Percentiles rank a stretch among this genome's conserved stretches.
phyloP scores from a whole-genome alignment of 2,888 invertebrate species.

The Drosophila nr. medialis region DNA sequence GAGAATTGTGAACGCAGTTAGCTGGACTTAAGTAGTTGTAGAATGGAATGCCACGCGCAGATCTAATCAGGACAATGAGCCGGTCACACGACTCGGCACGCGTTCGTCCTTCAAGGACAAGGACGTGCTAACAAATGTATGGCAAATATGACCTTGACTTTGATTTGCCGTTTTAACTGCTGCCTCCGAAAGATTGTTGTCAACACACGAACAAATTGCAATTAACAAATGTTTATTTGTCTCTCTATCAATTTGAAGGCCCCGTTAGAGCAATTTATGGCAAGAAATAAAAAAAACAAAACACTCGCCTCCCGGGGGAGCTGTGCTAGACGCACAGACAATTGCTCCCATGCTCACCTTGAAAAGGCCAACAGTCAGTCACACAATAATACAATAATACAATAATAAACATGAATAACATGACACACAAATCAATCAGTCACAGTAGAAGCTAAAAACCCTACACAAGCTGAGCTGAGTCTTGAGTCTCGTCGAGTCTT shows the following conservation, averaged over 20 bases:
- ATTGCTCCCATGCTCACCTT: conserved; percentile 53
- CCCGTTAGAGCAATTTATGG: conserved; percentile 50
- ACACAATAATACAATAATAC: conserved; percentile 1
- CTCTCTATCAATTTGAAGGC: conserved; percentile 25
- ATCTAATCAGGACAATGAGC: conserved; percentile 19
- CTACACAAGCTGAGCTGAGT: not conserved
- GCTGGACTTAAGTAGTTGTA: conserved; percentile 21
- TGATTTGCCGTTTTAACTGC: conserved; percentile 33
- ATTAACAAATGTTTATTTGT: conserved; percentile 4
- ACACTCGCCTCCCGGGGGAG: conserved; percentile 44
- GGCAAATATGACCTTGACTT: conserved; percentile 30
- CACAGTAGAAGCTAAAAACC: conserved; percentile 58
- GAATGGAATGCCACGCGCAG: conserved; percentile 41
- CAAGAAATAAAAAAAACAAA: not conserved
- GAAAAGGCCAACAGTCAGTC: conserved; percentile 22
- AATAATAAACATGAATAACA: conserved; percentile 18
- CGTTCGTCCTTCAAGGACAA: conserved; percentile 38
- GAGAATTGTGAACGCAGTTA: conserved; percentile 22
- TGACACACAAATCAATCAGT: conserved; percentile 76
- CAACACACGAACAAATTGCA: conserved; percentile 1
- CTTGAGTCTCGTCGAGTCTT: conserved; percentile 28
- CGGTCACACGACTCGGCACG: conserved; percentile 52
- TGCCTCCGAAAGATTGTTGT: conserved; percentile 21
- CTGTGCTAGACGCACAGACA: conserved; percentile 10
- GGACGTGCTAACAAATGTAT: conserved; percentile 24